Percentiles rank a stretch among this genome's conserved stretches.
phyloP scores from a whole-genome alignment of 2,888 invertebrate species.

The Chloromyia formosa region DNA sequence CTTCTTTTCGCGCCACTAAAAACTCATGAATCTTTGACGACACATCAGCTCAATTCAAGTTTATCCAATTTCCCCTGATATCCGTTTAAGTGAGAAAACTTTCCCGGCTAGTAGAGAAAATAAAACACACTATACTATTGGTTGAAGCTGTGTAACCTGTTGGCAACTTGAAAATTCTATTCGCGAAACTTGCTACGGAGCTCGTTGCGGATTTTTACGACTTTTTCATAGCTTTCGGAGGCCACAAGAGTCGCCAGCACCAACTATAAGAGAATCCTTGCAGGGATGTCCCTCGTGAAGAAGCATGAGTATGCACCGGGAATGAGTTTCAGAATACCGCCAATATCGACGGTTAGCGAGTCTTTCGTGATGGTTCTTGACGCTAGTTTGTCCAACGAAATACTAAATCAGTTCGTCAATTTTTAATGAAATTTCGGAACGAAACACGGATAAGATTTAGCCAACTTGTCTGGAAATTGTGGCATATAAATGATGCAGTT shows the following conservation, averaged over 20 bases:
- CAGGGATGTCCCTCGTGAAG: neutral
- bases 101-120: conserved; percentile 21
- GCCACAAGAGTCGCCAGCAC: conserved; percentile 20
- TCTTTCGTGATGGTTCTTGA: neutral
- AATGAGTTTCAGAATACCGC: neutral
- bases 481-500: conserved; percentile 7
- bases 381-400: conserved; percentile 20
- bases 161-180: conserved; percentile 27
- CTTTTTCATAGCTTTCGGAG: conserved; percentile 29
- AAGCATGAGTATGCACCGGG: neutral
- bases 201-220: conserved; percentile 19
- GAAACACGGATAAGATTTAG: conserved; percentile 1
- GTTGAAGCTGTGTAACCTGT: conserved; percentile 10
- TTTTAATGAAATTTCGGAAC: conserved; percentile 30
- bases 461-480: neutral
- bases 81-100: conserved; percentile 31
- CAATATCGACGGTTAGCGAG: neutral
- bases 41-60: conserved; percentile 28
- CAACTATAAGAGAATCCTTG: conserved; percentile 4
- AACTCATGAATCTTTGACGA: conserved; percentile 36
- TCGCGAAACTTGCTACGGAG: conserved; percentile 35
- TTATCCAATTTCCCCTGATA: conserved; percentile 33
- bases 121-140: neutral
- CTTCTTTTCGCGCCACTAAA: neutral
- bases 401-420: conserved; percentile 40